A percentile compares a stretch with the other conserved stretches of the same genome.
These are phyloP conservation scores for Phylloscopus trochiloides DNA, from an alignment of 2,113 vertebrate species.

Conservation along the genomic window DNA sequence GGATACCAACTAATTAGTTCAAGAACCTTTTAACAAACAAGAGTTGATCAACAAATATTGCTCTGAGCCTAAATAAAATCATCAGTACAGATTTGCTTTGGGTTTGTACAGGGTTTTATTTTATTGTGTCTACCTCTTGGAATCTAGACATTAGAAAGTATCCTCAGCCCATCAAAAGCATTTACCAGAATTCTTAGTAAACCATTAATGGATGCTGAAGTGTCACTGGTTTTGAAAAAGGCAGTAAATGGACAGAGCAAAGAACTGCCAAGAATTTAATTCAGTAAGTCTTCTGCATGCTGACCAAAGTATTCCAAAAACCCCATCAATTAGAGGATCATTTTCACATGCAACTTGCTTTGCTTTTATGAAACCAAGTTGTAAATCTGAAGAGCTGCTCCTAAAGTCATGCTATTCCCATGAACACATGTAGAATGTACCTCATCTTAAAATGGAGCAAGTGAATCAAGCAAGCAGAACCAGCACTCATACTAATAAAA, in stretches of 20 bases:
- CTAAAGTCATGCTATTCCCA: background rate
- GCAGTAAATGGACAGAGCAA: background rate
- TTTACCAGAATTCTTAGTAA: background rate
- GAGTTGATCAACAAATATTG: background rate
- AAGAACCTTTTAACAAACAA: background rate
- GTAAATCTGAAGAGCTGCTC: background rate
- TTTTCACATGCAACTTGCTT: background rate
- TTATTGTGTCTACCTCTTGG: background rate
- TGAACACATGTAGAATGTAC: background rate
- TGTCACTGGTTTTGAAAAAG: background rate
- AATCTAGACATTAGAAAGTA: background rate
- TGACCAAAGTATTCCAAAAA: background rate
- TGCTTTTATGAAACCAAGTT: background rate
- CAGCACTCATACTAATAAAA: background rate
- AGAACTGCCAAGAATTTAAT: background rate
- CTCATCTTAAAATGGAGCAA: background rate
- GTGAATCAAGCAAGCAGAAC: background rate
- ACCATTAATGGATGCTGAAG: background rate
- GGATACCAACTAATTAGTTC: background rate
- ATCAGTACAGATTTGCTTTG: background rate
- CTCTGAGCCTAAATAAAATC: background rate
- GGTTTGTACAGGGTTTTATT: background rate
- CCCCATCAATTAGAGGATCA: background rate
- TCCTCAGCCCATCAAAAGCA: background rate
- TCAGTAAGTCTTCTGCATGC: background rate